A percentile compares a stretch with the other conserved stretches of the same genome.
Conservation (phyloP, 1,140 invertebrate genomes). For the Trichomalopsis sarcophagae region DNA sequence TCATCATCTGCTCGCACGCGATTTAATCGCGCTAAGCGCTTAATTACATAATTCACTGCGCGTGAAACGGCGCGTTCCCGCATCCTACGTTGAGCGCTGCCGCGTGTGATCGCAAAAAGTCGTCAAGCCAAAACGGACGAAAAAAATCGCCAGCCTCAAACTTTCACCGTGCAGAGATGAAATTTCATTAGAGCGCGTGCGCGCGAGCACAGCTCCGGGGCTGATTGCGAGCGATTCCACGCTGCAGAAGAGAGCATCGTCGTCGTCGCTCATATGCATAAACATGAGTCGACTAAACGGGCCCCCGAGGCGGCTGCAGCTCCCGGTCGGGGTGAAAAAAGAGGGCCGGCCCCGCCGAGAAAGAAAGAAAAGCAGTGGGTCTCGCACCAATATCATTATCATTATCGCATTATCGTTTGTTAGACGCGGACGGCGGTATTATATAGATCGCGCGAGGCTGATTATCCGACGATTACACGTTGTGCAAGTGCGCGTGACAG, state of each 20-base stretch:
- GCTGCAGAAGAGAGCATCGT: slow-evolving; percentile 53
- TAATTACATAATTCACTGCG: slow-evolving; percentile 45
- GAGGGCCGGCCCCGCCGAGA: slow-evolving; percentile 31
- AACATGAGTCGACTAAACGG: slow-evolving; percentile 55
- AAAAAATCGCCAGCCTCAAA: not conserved
- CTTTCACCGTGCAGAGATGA: slow-evolving; percentile 16
- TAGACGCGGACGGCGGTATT: not conserved
- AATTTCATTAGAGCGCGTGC: slow-evolving; percentile 44
- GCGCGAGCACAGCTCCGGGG: slow-evolving; percentile 49
- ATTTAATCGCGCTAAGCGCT: slow-evolving; percentile 31
- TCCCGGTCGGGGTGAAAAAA: not conserved
- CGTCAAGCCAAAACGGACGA: not conserved
- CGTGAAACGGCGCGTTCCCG: slow-evolving; percentile 13
- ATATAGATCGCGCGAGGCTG: slow-evolving; percentile 52
- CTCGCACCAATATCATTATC: slow-evolving; percentile 19
- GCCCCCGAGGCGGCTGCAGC: not conserved
- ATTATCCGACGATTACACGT: slow-evolving; percentile 70
- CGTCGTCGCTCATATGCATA: slow-evolving; percentile 54
- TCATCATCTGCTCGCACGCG: slow-evolving; percentile 30
- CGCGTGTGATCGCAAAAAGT: not conserved
- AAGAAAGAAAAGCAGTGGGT: slow-evolving; percentile 4
- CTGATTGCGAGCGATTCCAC: slow-evolving; percentile 57
- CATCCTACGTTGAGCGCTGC: not conserved
- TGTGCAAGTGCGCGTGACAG: slow-evolving; percentile 67
- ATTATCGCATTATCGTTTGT: slow-evolving; percentile 15